phyloP scores from a whole-genome alignment of 2,113 vertebrate genomes.

The Festucalex cinctus region DNA sequence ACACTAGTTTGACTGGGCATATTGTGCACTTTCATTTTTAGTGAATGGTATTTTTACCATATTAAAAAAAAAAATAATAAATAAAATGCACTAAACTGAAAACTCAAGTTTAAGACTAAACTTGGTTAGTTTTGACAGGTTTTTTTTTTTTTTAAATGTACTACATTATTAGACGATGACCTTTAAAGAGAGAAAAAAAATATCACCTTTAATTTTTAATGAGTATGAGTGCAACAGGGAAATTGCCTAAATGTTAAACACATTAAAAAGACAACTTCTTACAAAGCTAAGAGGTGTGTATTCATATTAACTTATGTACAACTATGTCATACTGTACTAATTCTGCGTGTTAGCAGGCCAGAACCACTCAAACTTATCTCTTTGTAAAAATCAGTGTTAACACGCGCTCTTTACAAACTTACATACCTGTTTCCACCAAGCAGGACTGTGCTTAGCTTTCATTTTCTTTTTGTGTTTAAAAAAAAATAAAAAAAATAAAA shows the following conservation, averaged over 20 bases:
- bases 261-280: background rate
- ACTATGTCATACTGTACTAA: background rate
- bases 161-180: background rate
- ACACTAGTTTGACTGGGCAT: too few species aligned
- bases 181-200: too few species aligned
- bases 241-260: background rate
- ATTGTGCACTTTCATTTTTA: too few species aligned
- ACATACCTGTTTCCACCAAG: background rate
- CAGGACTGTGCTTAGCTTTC: background rate
- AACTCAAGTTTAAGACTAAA: background rate
- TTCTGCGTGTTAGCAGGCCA: background rate
- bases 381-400: background rate
- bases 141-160: background rate
- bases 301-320: slow-evolving; percentile 5
- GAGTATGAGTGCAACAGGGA: slow-evolving; percentile 5
- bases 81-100: background rate
- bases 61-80: background rate
- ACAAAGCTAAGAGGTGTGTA: background rate
- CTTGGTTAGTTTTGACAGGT: background rate
- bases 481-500: background rate
- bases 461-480: background rate
- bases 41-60: background rate
- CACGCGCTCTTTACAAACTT: background rate
- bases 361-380: background rate
- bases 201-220: background rate